Evolutionary conservation across 2,113 vertebrate species (phyloP).

Genomic region (Cervus canadensis): DNA sequence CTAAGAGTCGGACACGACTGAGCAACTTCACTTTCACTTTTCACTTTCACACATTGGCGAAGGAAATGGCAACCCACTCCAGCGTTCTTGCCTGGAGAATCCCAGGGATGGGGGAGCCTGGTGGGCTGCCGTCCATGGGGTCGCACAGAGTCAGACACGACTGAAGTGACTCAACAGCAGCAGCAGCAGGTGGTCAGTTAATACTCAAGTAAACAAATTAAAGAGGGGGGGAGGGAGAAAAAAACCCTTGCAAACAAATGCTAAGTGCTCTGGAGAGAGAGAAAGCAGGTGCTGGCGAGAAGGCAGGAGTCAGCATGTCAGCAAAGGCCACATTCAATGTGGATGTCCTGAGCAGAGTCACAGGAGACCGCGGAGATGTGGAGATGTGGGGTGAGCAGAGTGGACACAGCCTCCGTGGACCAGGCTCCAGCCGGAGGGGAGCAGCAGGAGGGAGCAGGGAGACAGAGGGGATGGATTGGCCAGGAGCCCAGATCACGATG

Average conservation of each 20-base stretch:
- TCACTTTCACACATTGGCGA: too few relatives aligned
- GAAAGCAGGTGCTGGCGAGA: background rate
- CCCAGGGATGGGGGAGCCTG: too few relatives aligned
- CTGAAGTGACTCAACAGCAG: background rate
- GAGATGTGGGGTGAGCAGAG: rapidly evolving
- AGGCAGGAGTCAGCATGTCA: background rate
- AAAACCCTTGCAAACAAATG: rapidly evolving
- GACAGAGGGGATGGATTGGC: rapidly evolving
- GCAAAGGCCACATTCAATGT: background rate
- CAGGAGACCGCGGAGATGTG: rapidly evolving
- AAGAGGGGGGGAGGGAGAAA: background rate
- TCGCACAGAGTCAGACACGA: rapidly evolving
- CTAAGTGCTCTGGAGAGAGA: background rate
- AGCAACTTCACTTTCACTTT: too few relatives aligned
- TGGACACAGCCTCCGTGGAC: rapidly evolving
- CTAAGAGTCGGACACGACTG: background rate
- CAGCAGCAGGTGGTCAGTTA: background rate
- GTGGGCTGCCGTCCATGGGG: too few relatives aligned
- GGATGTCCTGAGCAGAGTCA: background rate
- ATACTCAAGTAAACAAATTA: background rate
- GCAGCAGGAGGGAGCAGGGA: rapidly evolving
- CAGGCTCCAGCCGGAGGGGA: background rate
- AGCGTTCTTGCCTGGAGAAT: too few relatives aligned
- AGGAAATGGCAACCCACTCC: too few relatives aligned
- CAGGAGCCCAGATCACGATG: background rate